Base-by-base conservation (phyloP, 2,888 invertebrate species). In the Linnaemya vulpina region DNA sequence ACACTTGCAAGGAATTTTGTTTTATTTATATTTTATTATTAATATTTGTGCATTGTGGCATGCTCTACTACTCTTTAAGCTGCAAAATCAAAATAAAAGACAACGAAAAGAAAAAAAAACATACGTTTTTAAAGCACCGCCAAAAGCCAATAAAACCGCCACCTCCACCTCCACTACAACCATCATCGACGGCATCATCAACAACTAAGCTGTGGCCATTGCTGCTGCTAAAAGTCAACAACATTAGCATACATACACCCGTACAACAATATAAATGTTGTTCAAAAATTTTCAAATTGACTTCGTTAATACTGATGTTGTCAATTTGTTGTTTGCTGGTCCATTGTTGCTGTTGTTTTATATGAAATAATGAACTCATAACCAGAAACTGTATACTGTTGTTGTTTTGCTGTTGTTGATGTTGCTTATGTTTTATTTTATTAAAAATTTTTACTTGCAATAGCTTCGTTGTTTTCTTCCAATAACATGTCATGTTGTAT, bases 201-300 rank as follows among this genome's bases (percentile, higher is more conserved):
- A 11, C 17, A 65, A 43, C 22, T n/a, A 62, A 49, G 62, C 58
- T 63, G 13, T 65, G 71, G 67, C 22, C 75, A 75, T 86, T 86
- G 77, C 84, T 87, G 87, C 87, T 87, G 89, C 88, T 88, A 88
- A 88, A 74, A 80, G 51, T 81, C 75, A 81, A 53, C 75, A 81
- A 76, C 71, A 76, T 70, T 68, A 81, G 63, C 75, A 35, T 58
- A 43, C 62, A 15, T 7, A 74, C 9, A 51, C 51, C n/a, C 55
- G 25, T 49, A 55, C 58, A 70, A 71, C 25, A 74, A 65, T 76
- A 70, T 70, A 53, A 70, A 82, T 71, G 70, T 76, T 82, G 76
- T 82, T 82, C 49, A 77, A 76, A 76, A 65, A 13, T 82, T 71
- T 82, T 71, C 65, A 71, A 74, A 77, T 74, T 85, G 78, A 74